These are phyloP conservation scores for Trematomus bernacchii DNA, from an alignment of 2,797 vertebrate genomes.

Conservation along the genomic window DNA sequence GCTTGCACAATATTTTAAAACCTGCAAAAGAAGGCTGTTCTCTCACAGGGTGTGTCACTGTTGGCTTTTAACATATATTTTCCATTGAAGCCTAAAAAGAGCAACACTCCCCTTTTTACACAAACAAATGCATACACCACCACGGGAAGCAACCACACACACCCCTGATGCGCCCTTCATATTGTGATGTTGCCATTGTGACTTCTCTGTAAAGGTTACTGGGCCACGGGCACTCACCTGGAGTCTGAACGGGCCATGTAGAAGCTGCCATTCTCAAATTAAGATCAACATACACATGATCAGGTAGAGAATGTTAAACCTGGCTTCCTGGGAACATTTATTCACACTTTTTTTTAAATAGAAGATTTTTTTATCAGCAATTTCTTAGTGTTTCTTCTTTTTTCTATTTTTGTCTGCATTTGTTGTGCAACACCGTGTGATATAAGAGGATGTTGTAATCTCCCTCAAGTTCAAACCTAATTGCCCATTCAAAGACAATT, in stretches of 20 bases:
- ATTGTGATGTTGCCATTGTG: too few species aligned
- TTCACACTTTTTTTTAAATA: not conserved
- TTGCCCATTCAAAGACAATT: constrained; percentile 71
- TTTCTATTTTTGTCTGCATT: constrained; percentile 51
- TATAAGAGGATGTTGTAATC: constrained; percentile 52
- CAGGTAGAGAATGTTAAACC: not conserved
- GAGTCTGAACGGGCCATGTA: too few species aligned
- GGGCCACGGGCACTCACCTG: too few species aligned
- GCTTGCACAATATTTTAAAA: not conserved
- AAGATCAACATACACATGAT: not conserved
- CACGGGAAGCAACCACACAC: not conserved
- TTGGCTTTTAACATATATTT: not conserved
- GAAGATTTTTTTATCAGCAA: constrained; percentile 8
- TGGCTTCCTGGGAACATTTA: not conserved
- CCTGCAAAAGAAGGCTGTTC: not conserved
- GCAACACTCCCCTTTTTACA: not conserved
- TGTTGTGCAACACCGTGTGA: constrained; percentile 51
- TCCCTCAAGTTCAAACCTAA: constrained; percentile 63
- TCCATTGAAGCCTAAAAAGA: not conserved
- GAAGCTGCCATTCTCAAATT: not conserved
- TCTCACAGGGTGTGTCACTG: not conserved
- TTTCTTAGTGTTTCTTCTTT: constrained; percentile 30
- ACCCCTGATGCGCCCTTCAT: not conserved
- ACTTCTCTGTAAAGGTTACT: not conserved
- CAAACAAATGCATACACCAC: too few species aligned